Base-by-base conservation (phyloP, 1,140 invertebrate species). In the Phymastichus coffea region DNA sequence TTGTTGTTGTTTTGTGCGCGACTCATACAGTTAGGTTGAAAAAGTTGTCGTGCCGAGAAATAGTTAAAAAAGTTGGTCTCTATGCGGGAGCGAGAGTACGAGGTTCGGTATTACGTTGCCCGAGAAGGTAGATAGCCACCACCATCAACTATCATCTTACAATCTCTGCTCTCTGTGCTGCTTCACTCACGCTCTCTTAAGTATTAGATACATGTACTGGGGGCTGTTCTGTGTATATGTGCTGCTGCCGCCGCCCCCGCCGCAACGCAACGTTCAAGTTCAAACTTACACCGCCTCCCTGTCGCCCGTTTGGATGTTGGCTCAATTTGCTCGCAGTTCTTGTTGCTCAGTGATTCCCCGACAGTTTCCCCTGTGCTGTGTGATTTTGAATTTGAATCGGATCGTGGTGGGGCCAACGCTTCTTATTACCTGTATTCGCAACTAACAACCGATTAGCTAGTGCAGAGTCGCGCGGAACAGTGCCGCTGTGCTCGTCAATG, bases 51-150 rank as follows among this genome's bases (percentile, higher is more conserved):
- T 12, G 20, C 19, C n/a, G 12, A 12, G 19, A 20, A 54, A 53
- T 23, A 30, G 26, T 30, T 15, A 48, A 25, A 48, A 51, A 52
- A 58, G 33, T 26, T 57, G 38, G 37, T 28, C 57, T 35, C 41
- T 44, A 61, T 61, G 58, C 41, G 58, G 58, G 58, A 61, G 52
- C 23, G 58, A 49, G 58, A 61, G 58, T 61, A 49, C 58, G 58
- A 61, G 52, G 58, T 61, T 61, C 58, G 58, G 47, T 61, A 61
- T 61, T 61, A 61, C 58, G 58, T 61, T 41, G 35, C 51, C 22
- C 33, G 58, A 61, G 58, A 61, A 61, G 58, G 58, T 61, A 53
- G 49, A 53, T n/a, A n/a, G 48, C 19, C 40, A 47, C 40, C 55
- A 43, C n/a, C n/a, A n/a, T n/a, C n/a, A n/a, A n/a, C n/a, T n/a